phyloP scores from a whole-genome alignment of 2,888 invertebrate species.

The Corbicula japonica region DNA sequence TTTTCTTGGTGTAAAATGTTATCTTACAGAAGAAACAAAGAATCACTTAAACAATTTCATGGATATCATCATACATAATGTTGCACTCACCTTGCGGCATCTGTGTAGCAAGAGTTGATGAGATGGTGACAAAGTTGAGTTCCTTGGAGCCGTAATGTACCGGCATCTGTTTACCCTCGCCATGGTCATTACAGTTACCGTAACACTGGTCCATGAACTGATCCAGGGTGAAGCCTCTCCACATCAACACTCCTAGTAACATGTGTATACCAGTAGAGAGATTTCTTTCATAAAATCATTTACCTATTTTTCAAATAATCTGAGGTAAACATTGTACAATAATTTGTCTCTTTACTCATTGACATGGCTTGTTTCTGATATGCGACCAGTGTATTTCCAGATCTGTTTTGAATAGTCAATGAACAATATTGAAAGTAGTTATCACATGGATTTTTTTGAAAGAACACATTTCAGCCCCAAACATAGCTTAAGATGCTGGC shows the following conservation, averaged over 20 bases:
- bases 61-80: no score
- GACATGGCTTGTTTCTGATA: no score
- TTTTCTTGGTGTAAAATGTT: no score
- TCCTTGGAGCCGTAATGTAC: constrained; percentile 97
- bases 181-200: constrained; percentile 94
- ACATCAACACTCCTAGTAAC: constrained; percentile 92
- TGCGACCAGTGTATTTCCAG: background rate
- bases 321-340: no score
- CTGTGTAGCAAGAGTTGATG: constrained; percentile 98
- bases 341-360: no score
- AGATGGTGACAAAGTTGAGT: constrained; percentile 96
- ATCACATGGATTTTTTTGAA: background rate
- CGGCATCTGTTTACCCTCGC: constrained; percentile 98
- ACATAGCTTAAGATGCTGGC: no score
- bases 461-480: background rate
- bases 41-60: no score
- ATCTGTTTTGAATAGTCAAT: background rate
- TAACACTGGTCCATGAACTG: constrained; percentile 98
- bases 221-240: constrained; percentile 94
- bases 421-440: background rate
- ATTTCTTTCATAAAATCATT: background rate
- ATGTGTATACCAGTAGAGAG: background rate
- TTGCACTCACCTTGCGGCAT: constrained; percentile 93
- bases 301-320: background rate
- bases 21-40: no score